Base-by-base conservation (phyloP, 2,113 vertebrate species). In the Charadrius vociferus region DNA sequence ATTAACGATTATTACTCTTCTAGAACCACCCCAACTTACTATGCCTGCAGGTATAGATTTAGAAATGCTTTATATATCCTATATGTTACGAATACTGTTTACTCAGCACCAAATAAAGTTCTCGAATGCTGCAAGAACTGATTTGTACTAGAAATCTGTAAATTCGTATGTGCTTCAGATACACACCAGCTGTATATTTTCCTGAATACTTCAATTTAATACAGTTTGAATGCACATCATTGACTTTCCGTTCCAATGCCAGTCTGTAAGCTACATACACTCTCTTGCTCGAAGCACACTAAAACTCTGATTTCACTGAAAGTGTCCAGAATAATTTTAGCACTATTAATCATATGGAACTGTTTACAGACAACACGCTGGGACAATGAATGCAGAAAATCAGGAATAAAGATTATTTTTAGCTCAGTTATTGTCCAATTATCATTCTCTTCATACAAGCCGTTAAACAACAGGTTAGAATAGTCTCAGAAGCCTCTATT, bases 391-490 rank as follows among this genome's bases (percentile, higher is more conserved):
- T 50, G 65, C 41, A n/a, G 30, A 67, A 86, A 72, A 93, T 90
- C 37, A 58, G 80, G 91, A 91, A 53, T 52, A 65, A 70, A 91
- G 90, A 91, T 79, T 87, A 93, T 59, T 67, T 55, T 83, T 87
- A 82, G 88, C 50, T 81, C 62, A 80, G 81, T 37, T 80, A 55
- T 50, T 81, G 73, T 84, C 90, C 84, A 65, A 23, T 53, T 93
- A 80, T 18, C 70, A 56, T 86, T 71, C 52, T 82, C 83, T 92
- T 68, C 58, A 37, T 36, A 93, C 58, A 95, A 96, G 70, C 30
- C 81, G 89, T 79, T 83, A 71, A 95, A 95, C 73, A 93, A 91
- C 88, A 95, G 88, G 78, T 93, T 86, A 10, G n/a, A 85, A 66
- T 72, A 94, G 79, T 66, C 43, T 86, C 85, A 91, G 86, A 91